Evolutionary conservation across 2,113 vertebrate genomes (phyloP), one percentile per base, ranked within the genome.

Genomic region (Neoarius graeffei): DNA sequence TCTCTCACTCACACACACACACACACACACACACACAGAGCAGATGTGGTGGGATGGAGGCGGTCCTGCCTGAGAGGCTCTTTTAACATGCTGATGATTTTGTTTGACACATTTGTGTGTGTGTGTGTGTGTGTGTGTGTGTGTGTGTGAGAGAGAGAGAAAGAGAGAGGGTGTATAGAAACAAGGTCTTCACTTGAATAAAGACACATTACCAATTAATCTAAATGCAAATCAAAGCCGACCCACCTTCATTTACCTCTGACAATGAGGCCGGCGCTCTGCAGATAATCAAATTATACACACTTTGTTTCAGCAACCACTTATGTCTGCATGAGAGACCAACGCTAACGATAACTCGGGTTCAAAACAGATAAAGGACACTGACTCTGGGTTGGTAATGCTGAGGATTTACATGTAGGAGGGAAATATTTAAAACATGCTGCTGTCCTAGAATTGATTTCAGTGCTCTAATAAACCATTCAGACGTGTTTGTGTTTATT

Each of bases 161-260:
- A 15, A 62, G 8, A 59, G 71, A 86, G 19, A 48, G 35, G 27
- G 66, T 5, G 14, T 71, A 35, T 71, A 57, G 52, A 79, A 57
- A 35, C 27, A 27, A 69, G 83, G 35, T 67, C 62, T 88, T 67
- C 56, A 25, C 76, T 86, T 54, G 59, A 88, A 86, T 84, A 87
- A 86, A 87, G 87, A 88, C 81, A 23, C 64, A 69, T 17, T 42
- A 66, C 59, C 83, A 87, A 91, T 86, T 91, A 86, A 91, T 91
- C 85, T 89, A 87, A 89, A 91, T 91, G 90, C 88, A 89, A 89
- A 91, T 89, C 35, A 27, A 60, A 56, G 60, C 74, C 82, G 67
- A 73, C 69, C 73, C 74, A 15, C 86, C 83, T 91, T 30, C 59
- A 77, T 86, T 89, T 83, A 89, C 60, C 73, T 35, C 62, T n/a